These are phyloP conservation scores for Mugil cephalus DNA, from an alignment of 2,113 vertebrate genomes.

Conservation along the genomic window DNA sequence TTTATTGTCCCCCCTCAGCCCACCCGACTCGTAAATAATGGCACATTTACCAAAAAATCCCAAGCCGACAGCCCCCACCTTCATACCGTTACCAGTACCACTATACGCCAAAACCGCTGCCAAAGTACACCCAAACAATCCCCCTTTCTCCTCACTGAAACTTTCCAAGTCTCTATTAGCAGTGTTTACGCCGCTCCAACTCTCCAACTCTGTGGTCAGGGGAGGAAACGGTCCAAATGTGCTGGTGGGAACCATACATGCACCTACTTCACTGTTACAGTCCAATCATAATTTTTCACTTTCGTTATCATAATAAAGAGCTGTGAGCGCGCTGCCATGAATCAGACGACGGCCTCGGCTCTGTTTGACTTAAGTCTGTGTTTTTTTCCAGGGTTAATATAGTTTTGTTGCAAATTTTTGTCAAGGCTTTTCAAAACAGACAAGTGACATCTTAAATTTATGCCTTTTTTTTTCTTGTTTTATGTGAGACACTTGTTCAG, in stretches of 20 bases:
- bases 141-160: conserved; percentile 65
- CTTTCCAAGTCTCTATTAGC: conserved; percentile 68
- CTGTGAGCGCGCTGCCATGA: conserved; percentile 30
- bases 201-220: conserved; percentile 27
- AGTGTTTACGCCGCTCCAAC: conserved; percentile 48
- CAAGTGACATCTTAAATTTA: neutral
- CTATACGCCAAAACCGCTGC: conserved; percentile 57
- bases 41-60: conserved; percentile 78
- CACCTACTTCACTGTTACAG: conserved; percentile 20
- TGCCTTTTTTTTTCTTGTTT: conserved; percentile 21
- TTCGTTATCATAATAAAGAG: conserved; percentile 41
- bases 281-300: conserved; percentile 42
- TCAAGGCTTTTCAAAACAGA: neutral
- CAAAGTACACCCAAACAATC: conserved; percentile 72
- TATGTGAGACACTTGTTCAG: conserved; percentile 40
- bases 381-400: neutral
- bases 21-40: conserved; percentile 73
- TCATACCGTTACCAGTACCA: conserved; percentile 53
- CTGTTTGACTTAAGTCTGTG: conserved; percentile 15
- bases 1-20: conserved; percentile 81
- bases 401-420: no score
- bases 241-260: conserved; percentile 31
- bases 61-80: conserved; percentile 55
- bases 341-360: conserved; percentile 1
- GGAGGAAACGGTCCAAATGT: conserved; percentile 40